Percentiles rank a stretch among this genome's conserved stretches.
Evolutionary conservation across 2,797 vertebrate species (phyloP).

Genomic region (Silurus lanzhouensis): DNA sequence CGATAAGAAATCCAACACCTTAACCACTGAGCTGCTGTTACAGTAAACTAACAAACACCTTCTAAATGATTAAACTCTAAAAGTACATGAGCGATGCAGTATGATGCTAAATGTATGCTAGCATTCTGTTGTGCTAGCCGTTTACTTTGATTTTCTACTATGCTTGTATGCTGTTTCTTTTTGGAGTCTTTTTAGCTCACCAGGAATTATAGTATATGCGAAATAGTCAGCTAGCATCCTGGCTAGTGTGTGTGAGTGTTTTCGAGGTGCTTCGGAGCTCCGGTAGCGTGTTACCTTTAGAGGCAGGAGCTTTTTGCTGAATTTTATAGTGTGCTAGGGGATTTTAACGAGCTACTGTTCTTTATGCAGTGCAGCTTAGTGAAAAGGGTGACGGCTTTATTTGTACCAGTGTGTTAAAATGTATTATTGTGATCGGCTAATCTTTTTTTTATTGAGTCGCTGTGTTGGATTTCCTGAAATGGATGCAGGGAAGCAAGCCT

Average conservation of each 20-base stretch:
- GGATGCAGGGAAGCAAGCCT: constrained; percentile 21
- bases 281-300: constrained; percentile 5
- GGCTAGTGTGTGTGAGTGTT: neutral
- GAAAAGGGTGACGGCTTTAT: constrained; percentile 40
- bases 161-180: neutral
- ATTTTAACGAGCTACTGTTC: constrained; percentile 35
- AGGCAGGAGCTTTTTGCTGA: neutral
- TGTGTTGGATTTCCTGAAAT: constrained; percentile 21
- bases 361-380: constrained; percentile 26
- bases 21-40: neutral
- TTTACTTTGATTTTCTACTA: neutral
- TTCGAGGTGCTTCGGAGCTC: neutral
- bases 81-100: neutral
- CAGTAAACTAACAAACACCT: neutral
- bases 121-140: neutral
- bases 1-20: no score
- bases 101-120: neutral
- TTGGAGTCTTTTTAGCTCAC: neutral
- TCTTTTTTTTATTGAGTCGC: constrained; percentile 19
- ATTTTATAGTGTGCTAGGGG: constrained; percentile 8
- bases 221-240: neutral
- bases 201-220: neutral
- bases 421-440: constrained; percentile 24
- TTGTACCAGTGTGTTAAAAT: constrained; percentile 27
- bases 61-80: neutral